phyloP scores from a whole-genome alignment of 2,797 vertebrate species.

The Trachops cirrhosus region DNA sequence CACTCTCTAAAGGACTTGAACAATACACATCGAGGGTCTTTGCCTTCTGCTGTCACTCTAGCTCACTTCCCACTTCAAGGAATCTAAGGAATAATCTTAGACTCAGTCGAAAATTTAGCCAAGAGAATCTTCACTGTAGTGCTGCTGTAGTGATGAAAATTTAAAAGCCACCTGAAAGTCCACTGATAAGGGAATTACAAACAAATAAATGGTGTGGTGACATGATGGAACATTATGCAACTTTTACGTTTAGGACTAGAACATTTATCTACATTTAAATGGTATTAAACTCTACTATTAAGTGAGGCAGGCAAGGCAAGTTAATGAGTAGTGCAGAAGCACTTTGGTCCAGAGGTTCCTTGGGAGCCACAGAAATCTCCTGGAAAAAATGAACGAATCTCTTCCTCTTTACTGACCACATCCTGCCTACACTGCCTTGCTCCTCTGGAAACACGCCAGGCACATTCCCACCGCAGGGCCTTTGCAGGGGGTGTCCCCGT shows the following conservation, averaged over 20 bases:
- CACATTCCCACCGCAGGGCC: not conserved
- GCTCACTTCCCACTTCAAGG: not conserved
- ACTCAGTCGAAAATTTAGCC: not conserved
- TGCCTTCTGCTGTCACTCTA: not conserved
- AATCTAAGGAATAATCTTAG: conserved; percentile 33
- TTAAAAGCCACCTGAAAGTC: not conserved
- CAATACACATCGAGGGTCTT: not conserved
- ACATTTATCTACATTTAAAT: not conserved
- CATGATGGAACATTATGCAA: not conserved
- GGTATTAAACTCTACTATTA: not conserved
- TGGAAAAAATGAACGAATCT: not conserved
- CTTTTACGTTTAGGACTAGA: not conserved
- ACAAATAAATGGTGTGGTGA: not conserved
- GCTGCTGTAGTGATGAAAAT: not conserved
- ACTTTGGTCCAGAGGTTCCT: not conserved
- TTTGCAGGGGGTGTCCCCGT: not conserved
- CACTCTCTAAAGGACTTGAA: not conserved
- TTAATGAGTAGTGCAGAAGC: not conserved
- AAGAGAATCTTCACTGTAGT: not conserved
- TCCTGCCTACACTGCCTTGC: not conserved
- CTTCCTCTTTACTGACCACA: not conserved
- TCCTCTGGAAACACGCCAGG: not conserved
- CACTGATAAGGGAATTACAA: not conserved
- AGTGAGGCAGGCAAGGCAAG: conserved; percentile 13
- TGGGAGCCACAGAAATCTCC: not conserved